A percentile compares a stretch with the other conserved stretches of the same genome.
Conservation (phyloP, 2,797 vertebrate genomes). For the Melanotaenia nigrans region DNA sequence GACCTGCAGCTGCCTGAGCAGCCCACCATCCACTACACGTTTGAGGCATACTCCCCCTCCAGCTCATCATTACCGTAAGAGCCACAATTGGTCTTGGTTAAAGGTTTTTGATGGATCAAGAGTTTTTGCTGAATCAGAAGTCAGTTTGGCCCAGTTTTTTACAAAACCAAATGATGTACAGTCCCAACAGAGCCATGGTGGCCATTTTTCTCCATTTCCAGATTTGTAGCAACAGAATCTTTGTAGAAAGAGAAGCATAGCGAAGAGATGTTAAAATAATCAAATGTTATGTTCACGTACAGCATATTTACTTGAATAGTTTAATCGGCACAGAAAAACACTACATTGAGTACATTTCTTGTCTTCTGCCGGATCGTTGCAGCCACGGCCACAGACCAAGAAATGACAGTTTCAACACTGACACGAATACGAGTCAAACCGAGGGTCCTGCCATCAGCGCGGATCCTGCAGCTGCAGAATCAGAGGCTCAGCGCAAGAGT, state of each 20-base stretch:
- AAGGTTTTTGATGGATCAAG: not conserved
- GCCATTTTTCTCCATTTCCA: too few relatives aligned
- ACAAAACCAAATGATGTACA: not conserved
- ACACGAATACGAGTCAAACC: conserved; percentile 27
- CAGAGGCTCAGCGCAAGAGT: conserved; percentile 82
- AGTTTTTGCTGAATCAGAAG: not conserved
- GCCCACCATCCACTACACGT: conserved; percentile 85
- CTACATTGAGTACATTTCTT: not conserved
- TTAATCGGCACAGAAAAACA: not conserved
- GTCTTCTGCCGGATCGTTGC: conserved; percentile 18
- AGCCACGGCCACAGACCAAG: conserved; percentile 78
- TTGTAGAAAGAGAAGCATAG: too few relatives aligned
- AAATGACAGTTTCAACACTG: conserved; percentile 87
- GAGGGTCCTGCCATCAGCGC: conserved; percentile 59
- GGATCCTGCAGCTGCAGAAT: conserved; percentile 60
- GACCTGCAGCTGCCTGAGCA: conserved; percentile 90
- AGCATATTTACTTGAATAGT: too few relatives aligned
- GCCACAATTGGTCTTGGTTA: not conserved
- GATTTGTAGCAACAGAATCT: too few relatives aligned
- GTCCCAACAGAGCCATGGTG: not conserved
- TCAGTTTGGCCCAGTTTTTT: not conserved
- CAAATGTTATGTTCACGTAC: too few relatives aligned
- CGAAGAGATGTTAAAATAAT: too few relatives aligned
- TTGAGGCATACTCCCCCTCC: conserved; percentile 86
- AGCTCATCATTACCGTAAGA: conserved; percentile 71